Evolutionary conservation across 2,113 vertebrate species (phyloP).

Genomic region (Pangasianodon gigas): DNA sequence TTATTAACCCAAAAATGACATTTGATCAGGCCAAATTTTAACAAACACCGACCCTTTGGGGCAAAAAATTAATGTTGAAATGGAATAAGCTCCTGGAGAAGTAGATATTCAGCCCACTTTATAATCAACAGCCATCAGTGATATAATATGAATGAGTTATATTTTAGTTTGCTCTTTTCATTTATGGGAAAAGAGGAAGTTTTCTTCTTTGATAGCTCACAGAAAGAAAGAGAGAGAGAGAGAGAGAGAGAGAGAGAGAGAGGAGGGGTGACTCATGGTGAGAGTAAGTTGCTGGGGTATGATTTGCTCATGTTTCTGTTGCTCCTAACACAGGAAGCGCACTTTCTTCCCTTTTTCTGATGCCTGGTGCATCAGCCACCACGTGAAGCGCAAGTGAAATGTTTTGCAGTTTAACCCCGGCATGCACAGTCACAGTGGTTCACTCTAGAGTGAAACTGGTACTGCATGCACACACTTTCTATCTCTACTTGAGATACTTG

Average conservation of each 20-base stretch:
- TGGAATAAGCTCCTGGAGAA: no score
- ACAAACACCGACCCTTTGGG: not conserved
- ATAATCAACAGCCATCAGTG: not conserved
- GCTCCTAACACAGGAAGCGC: conserved; percentile 51
- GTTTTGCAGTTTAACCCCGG: not conserved
- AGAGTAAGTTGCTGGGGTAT: conserved; percentile 13
- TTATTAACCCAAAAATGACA: not conserved
- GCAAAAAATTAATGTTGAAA: not conserved
- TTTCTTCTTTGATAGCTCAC: conserved; percentile 9
- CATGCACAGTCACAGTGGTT: not conserved
- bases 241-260: not conserved
- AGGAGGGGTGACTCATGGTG: conserved; percentile 23
- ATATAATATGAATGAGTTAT: not conserved
- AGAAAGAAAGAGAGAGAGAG: not conserved
- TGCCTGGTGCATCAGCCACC: not conserved
- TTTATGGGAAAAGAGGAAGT: conserved; percentile 38
- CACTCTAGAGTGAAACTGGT: no score
- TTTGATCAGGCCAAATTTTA: not conserved
- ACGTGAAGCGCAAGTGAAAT: not conserved
- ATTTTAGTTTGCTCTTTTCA: not conserved
- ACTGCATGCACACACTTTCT: not conserved
- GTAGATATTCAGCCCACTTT: not conserved
- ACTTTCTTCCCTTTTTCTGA: conserved; percentile 47
- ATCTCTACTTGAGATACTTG: not conserved
- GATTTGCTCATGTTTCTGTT: conserved; percentile 25